Evolutionary conservation across 2,888 invertebrate species (phyloP), one percentile per base, ranked within the genome.

Genomic region (Conistra vaccinii): DNA sequence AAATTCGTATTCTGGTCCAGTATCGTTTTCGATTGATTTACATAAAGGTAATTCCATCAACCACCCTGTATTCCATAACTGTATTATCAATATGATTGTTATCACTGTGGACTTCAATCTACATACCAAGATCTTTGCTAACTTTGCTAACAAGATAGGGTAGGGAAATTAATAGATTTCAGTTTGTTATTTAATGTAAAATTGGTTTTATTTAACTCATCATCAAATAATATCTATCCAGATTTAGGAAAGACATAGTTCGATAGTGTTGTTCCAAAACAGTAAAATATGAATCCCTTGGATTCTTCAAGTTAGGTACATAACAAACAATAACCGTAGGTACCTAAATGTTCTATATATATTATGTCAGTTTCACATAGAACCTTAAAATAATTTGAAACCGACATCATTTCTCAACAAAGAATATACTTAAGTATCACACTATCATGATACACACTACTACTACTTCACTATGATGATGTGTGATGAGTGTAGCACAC

Each of bases 31-130:
- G 20, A 48, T 48, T 48, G 48, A 48, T 48, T 48, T 9, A 20
- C 23, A 23, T 9, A 48, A n/a, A n/a, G 7, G 48, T 48, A 48
- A 48, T 48, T 48, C 9, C 2, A 48, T 48, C 48, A 48, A 48
- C 7, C 23, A 53, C 0, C 12, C 12, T 14, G 53, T 53, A 55
- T 14, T 14, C 29, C 17, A 3, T 57, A 57, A 20, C 9, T 29
- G 17, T 66, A 55, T 70, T 48, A 20, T 57, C n/a, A 66, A n/a
- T 53, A 7, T n/a, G n/a, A n/a, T n/a, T n/a, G 74, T 61, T 79
- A 63, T 53, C 39, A 51, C 14, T 73, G 80, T 26, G 23, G 39
- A 65, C 35, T 63, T 53, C 35, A 81, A 78, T 78, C 45, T 81
- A 35, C 67, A 58, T 76, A 68, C 17, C 32, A 51, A 81, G 35